These are phyloP conservation scores for Polypedilum vanderplanki DNA, from an alignment of 1,140 invertebrate genomes.

Conservation along the genomic window DNA sequence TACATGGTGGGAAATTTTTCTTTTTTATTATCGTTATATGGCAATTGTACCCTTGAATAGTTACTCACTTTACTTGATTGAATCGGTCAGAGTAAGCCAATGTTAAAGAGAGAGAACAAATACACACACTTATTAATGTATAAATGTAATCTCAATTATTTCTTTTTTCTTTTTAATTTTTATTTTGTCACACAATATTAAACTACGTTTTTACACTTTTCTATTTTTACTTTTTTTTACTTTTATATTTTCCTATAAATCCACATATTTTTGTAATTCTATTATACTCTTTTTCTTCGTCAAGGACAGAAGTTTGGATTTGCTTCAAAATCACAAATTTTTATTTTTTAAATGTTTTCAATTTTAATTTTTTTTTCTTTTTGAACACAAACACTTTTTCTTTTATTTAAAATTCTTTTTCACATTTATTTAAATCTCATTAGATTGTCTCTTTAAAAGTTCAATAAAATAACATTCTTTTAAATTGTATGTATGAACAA, in stretches of 20 bases:
- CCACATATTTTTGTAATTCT: neutral
- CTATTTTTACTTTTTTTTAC: neutral
- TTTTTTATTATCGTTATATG: neutral
- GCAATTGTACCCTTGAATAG: neutral
- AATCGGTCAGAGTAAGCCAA: neutral
- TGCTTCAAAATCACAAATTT: neutral
- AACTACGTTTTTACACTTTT: neutral
- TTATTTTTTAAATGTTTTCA: neutral
- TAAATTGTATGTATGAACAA: neutral
- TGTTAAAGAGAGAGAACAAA: neutral
- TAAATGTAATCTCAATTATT: neutral
- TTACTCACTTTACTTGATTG: conserved; percentile 9
- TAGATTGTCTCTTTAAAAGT: neutral
- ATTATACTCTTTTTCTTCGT: too few species aligned
- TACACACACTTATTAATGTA: neutral
- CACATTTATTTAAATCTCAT: neutral
- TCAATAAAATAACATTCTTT: neutral
- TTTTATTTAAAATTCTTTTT: too few species aligned
- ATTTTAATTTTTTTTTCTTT: neutral
- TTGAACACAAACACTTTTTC: neutral
- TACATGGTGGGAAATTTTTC: neutral
- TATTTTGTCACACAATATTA: neutral
- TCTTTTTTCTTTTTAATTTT: neutral
- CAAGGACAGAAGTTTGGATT: too few species aligned
- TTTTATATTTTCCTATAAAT: too few species aligned